Percentiles rank a stretch among this genome's conserved stretches.
Evolutionary conservation across 2,888 invertebrate species (phyloP).

Genomic region (Phalangium opilio): DNA sequence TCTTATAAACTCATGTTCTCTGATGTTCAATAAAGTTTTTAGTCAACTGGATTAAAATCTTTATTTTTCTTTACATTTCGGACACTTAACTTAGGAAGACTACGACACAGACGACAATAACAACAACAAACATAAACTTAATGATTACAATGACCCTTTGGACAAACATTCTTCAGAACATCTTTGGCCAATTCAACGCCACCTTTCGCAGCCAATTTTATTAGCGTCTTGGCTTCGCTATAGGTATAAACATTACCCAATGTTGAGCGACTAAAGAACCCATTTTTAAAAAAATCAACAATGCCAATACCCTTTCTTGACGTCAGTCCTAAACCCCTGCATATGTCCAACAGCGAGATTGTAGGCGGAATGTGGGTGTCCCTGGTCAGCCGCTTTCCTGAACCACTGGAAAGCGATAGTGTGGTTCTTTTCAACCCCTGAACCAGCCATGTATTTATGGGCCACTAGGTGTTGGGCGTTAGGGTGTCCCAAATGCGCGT

Average conservation of each 20-base stretch:
- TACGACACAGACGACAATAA: no score
- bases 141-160: slow-evolving; percentile 15
- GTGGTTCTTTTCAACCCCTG: slow-evolving; percentile 31
- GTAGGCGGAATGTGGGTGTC: slow-evolving; percentile 37
- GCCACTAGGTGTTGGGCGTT: slow-evolving; percentile 21
- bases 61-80: no score
- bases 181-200: slow-evolving; percentile 33
- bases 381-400: slow-evolving; percentile 36
- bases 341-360: slow-evolving; percentile 38
- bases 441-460: slow-evolving; percentile 16
- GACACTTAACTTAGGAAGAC: no score
- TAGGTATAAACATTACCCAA: no score
- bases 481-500: slow-evolving; percentile 19
- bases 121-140: no score
- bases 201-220: slow-evolving; percentile 32
- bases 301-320: slow-evolving; percentile 28
- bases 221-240: slow-evolving; percentile 33
- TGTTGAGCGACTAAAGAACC: neutral
- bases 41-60: no score
- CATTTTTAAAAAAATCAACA: neutral
- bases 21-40: no score
- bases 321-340: slow-evolving; percentile 32
- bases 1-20: no score
- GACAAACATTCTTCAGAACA: slow-evolving; percentile 23
- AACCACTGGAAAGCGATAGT: slow-evolving; percentile 37